Percentiles rank a stretch among this genome's conserved stretches.
Conservation (phyloP, 2,888 invertebrate genomes). For the Noctua janthe region DNA sequence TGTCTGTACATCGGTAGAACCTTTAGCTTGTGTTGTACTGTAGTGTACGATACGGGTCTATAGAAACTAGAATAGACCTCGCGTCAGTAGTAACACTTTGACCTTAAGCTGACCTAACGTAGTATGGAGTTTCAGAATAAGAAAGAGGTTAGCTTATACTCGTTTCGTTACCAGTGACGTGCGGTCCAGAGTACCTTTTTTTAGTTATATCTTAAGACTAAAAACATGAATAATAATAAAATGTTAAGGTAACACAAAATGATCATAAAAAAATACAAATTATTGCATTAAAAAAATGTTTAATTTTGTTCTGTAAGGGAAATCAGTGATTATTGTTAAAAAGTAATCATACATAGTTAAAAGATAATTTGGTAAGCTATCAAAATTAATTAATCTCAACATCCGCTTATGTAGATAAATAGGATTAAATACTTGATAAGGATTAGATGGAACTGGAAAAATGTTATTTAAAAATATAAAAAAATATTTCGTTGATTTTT, state of each 20-base stretch:
- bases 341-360: background rate
- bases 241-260: background rate
- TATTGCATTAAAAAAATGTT: background rate
- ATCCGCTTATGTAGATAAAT: background rate
- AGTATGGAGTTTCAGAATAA: background rate
- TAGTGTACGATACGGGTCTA: no score
- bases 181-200: background rate
- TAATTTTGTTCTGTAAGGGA: background rate
- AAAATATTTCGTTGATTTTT: background rate
- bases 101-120: no score
- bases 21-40: no score
- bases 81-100: no score
- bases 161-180: background rate
- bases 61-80: no score
- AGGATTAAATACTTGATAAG: background rate
- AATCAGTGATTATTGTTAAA: background rate
- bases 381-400: background rate
- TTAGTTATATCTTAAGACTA: background rate
- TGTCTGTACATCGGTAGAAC: no score
- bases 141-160: background rate
- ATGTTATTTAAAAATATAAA: background rate
- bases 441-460: background rate
- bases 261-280: background rate
- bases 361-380: background rate
- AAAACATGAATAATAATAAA: background rate